These are phyloP conservation scores for Alligator sinensis DNA, from an alignment of 2,113 vertebrate species.

Conservation along the genomic window DNA sequence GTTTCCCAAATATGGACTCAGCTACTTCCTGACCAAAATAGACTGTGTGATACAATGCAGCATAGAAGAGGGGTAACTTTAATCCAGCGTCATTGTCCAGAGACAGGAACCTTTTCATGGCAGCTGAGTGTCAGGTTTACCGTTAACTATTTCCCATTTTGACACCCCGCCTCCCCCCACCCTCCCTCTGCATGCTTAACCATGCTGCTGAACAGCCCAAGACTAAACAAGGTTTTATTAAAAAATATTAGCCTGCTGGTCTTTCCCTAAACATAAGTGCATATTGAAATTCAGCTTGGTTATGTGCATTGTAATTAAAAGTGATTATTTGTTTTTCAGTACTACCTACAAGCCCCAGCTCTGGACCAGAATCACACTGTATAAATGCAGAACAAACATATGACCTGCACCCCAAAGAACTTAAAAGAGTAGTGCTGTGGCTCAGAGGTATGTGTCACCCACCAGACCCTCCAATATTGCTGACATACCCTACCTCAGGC, in stretches of 20 bases:
- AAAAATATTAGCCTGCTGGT: neutral
- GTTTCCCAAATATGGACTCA: constrained; percentile 76
- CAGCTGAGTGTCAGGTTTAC: constrained; percentile 58
- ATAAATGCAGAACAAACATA: neutral
- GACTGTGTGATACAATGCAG: constrained; percentile 75
- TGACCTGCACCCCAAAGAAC: neutral
- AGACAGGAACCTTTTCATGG: constrained; percentile 12
- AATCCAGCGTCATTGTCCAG: constrained; percentile 70
- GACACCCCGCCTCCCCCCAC: neutral
- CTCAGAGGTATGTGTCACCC: too few species aligned
- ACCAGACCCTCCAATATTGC: too few species aligned
- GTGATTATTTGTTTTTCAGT: neutral
- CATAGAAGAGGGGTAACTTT: constrained; percentile 52
- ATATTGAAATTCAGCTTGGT: neutral
- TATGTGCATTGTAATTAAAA: neutral
- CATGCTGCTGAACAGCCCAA: neutral
- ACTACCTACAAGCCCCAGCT: neutral
- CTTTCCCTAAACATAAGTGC: neutral
- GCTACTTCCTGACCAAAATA: constrained; percentile 74
- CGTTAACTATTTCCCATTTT: neutral
- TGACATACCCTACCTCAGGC: too few species aligned
- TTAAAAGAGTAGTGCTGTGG: neutral
- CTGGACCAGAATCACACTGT: neutral
- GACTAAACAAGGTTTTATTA: neutral
- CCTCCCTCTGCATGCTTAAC: neutral